Base-by-base conservation (phyloP, 2,888 invertebrate species). In the Eurytoma californica region DNA sequence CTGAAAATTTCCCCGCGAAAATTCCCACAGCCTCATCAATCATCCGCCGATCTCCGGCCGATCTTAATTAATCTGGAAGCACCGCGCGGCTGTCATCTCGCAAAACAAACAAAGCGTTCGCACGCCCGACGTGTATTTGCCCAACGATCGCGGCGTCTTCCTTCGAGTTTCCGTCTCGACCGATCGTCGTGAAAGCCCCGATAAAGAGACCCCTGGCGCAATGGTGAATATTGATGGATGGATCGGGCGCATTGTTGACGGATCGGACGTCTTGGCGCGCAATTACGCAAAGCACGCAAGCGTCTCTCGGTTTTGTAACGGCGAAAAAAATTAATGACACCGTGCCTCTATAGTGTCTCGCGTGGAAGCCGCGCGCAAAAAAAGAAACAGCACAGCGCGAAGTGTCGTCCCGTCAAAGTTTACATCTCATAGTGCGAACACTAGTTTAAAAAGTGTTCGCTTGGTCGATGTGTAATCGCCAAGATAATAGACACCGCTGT, bases 221-320 rank as follows among this genome's bases (percentile, higher is more conserved):
- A 63, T 63, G 2, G 30, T 3, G 0, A 18, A 47, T 16, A 30
- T 63, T 63, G 63, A 63, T 63, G 63, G 39, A 39, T 63, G 39
- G 53, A 53, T 9, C n/a, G 3, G 16, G 7, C n/a, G 39, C 18
- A 39, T 63, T 63, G 39, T 39, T 16, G n/a, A 28, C 24, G 24
- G 39, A 39, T 66, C 24, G 58, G 65, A 63, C 72, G 55, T 51
- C 58, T 65, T 9, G 65, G 61, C 47, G 61, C 47, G 63, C 47
- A 75, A 63, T 77, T 72, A 60, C 72, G 66, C 24, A 77, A 76
- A 72, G 24, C 39, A 47, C 51, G 66, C 58, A n/a, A n/a, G 57
- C 28, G 14, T 47, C 18, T 30, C 18, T 13, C 28, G n/a, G 66
- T 77, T 69, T 77, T 51, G 51, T 60, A 70, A 77, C 72, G 72